Evolutionary conservation across 2,113 vertebrate species (phyloP), one percentile per base, ranked within the genome.

Genomic region (Grallaria varia): DNA sequence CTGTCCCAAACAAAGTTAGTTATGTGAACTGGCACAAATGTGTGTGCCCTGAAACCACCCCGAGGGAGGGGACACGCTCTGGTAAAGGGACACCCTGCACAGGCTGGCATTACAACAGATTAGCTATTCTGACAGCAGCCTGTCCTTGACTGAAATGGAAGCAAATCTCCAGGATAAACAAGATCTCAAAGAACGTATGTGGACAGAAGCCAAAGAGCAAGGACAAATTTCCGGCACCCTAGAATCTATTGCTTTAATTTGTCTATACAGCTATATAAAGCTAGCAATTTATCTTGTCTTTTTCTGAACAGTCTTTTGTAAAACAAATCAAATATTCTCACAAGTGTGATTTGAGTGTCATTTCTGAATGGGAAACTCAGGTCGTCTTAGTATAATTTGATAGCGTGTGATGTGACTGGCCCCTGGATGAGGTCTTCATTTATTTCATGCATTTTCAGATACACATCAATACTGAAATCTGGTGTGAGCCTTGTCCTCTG

Each of bases 241-340:
- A n/a, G 24, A 77, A 93, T 56, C 90, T 86, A 79, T 50, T 58
- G 72, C 67, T 87, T 94, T 58, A 44, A 83, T 95, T 94, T 90
- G 47, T 55, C 82, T 85, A 73, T 59, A 67, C 21, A 90, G 40
- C 44, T 62, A 31, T 8, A 77, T 64, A 74, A 87, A 96, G 28
- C 64, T 7, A 71, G 72, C 50, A 77, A 90, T 96, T 86, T 81
- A 67, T 84, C 83, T 63, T 92, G 83, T 56, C 78, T 74, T 76
- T 67, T 69, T 20, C 82, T 90, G 71, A 94, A 35, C 37, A 80
- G 68, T 23, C 44, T 75, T 95, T 75, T 45, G 72, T 67, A 81
- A 93, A 77, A 40, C 37, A 90, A 93, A 83, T 85, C 58, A 88
- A 88, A 83, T 80, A 91, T 72, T 83, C 56, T 81, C 68, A 88